phyloP scores from a whole-genome alignment of 1,140 invertebrate genomes.

The Andrena cerasifolii region DNA sequence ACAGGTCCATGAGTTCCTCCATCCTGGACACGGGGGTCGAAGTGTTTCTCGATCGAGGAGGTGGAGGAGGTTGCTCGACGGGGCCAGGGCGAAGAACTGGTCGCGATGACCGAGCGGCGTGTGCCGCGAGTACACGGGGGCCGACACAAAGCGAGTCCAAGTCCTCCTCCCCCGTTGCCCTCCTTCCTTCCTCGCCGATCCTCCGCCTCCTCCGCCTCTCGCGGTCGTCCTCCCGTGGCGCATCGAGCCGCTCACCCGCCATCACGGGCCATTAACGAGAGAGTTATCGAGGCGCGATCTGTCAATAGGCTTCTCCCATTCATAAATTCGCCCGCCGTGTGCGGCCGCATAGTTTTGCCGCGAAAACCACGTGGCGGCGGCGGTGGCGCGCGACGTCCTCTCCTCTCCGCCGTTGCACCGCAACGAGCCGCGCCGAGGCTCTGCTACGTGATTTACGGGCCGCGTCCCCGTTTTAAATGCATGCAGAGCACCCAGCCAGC shows the following conservation, averaged over 20 bases:
- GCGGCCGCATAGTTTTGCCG: constrained; percentile 71
- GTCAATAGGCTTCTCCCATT: constrained; percentile 78
- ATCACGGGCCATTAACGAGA: constrained; percentile 74
- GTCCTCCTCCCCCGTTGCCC: constrained; percentile 55
- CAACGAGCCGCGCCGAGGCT: constrained; percentile 41
- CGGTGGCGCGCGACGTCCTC: constrained; percentile 48
- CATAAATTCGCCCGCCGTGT: constrained; percentile 73
- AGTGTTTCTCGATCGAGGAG: not conserved
- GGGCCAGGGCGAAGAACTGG: constrained; percentile 25
- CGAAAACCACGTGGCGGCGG: constrained; percentile 73
- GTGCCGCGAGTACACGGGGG: constrained; percentile 21
- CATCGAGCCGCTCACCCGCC: constrained; percentile 62
- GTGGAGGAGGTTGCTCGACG: not conserved
- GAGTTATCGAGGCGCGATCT: constrained; percentile 76
- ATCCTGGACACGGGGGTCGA: too few species aligned
- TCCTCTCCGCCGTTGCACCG: constrained; percentile 57
- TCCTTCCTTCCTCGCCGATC: constrained; percentile 32
- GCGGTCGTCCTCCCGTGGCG: constrained; percentile 38
- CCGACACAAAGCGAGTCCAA: constrained; percentile 59
- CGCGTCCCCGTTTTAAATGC: constrained; percentile 62
- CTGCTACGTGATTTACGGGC: constrained; percentile 60
- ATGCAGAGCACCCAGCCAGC: constrained; percentile 52
- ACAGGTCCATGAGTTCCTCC: not conserved
- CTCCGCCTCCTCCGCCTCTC: constrained; percentile 33
- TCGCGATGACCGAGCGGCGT: constrained; percentile 13